Percentiles rank a stretch among this genome's conserved stretches.
These are phyloP conservation scores for Thomomys bottae DNA, from an alignment of 2,113 vertebrate genomes.

Conservation along the genomic window DNA sequence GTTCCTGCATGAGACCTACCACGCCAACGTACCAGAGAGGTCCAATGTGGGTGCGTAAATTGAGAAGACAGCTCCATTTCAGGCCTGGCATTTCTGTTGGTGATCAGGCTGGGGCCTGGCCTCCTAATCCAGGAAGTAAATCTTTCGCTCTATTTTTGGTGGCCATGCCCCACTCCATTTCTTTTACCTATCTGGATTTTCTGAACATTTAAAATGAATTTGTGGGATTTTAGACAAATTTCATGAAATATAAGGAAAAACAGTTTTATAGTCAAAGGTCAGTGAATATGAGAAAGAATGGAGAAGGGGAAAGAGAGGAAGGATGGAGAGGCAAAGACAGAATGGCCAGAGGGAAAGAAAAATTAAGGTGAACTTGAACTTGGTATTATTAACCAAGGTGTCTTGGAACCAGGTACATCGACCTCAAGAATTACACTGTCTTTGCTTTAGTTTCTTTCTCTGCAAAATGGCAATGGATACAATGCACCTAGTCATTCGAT, in stretches of 20 bases:
- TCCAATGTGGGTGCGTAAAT: slow-evolving; percentile 96
- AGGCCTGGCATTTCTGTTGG: neutral
- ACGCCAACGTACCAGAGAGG: slow-evolving; percentile 97
- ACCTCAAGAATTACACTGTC: neutral
- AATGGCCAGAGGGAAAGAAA: neutral
- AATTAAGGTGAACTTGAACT: neutral
- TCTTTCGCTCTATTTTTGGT: neutral
- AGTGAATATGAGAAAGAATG: neutral
- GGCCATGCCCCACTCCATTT: neutral
- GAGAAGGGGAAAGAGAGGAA: neutral
- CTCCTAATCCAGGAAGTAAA: neutral
- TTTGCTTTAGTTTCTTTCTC: neutral
- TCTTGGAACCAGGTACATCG: neutral
- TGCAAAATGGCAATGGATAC: neutral
- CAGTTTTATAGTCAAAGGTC: neutral
- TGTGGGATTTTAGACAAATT: neutral
- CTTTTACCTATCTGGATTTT: neutral
- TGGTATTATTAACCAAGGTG: neutral
- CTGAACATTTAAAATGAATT: neutral
- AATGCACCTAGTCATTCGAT: neutral
- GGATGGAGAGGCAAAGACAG: neutral
- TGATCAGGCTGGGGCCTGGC: accelerated
- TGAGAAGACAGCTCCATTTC: neutral
- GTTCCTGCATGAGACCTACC: slow-evolving; percentile 96
- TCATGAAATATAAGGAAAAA: neutral